These are phyloP conservation scores for Amphimedon queenslandica DNA, from an alignment of 37 sponge, comb jelly and placozoan species.

Conservation along the genomic window DNA sequence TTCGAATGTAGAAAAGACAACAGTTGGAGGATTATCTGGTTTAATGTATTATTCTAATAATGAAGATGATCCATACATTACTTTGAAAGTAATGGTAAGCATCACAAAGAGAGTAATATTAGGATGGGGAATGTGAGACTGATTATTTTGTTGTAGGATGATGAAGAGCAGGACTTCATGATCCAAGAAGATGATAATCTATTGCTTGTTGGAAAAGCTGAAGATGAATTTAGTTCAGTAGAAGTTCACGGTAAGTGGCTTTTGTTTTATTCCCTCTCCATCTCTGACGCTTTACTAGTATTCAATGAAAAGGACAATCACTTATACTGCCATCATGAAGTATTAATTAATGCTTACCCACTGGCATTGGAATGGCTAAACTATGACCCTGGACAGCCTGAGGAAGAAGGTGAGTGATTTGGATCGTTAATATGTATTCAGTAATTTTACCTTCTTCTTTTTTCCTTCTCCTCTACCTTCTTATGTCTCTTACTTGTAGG, in stretches of 20 bases:
- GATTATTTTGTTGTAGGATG: no score
- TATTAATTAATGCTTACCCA: slow-evolving; percentile 83
- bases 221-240: slow-evolving; percentile 87
- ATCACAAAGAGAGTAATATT: no score
- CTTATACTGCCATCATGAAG: slow-evolving; percentile 80
- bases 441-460: not conserved
- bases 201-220: slow-evolving; percentile 81
- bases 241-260: slow-evolving; percentile 75
- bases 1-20: no score
- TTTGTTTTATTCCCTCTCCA: not conserved
- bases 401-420: slow-evolving; percentile 50
- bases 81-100: no score
- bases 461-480: not conserved
- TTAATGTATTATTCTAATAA: no score
- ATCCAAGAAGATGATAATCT: slow-evolving; percentile 81
- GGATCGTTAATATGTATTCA: no score
- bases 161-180: slow-evolving; percentile 67
- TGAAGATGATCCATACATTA: no score
- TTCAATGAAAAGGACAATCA: slow-evolving; percentile 61
- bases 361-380: slow-evolving; percentile 88
- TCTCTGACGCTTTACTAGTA: slow-evolving; percentile 19
- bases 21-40: no score
- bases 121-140: no score
- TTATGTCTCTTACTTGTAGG: slow-evolving; percentile 19
- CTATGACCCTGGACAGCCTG: slow-evolving; percentile 72